Evolutionary conservation across 1,140 invertebrate genomes (phyloP).

Genomic region (Magallana angulata): DNA sequence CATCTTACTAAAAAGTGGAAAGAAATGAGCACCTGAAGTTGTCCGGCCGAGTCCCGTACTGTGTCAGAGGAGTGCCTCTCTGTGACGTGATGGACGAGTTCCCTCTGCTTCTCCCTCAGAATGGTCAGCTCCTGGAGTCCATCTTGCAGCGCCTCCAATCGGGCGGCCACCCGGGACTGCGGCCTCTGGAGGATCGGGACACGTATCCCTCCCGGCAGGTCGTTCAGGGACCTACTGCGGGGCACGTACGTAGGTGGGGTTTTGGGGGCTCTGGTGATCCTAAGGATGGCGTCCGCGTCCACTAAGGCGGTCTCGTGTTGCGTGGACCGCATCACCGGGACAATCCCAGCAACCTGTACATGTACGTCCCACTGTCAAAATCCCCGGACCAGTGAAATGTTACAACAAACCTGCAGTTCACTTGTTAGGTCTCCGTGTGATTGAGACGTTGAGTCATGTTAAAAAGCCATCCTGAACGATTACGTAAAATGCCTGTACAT

Average conservation of each 20-base stretch:
- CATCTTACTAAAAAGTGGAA: not conserved
- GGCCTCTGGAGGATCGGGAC: conserved; percentile 54
- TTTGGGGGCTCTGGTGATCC: conserved; percentile 47
- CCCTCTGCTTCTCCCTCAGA: conserved; percentile 53
- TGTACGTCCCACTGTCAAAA: not conserved
- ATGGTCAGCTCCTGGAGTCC: conserved; percentile 59
- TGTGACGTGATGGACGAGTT: conserved; percentile 51
- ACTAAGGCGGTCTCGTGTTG: not conserved
- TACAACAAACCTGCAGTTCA: too few relatives aligned
- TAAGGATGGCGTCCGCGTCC: conserved; percentile 44
- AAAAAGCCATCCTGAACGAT: conserved; percentile 20
- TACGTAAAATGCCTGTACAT: conserved; percentile 22
- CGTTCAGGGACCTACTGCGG: conserved; percentile 52
- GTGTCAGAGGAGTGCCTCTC: conserved; percentile 8
- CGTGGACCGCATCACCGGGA: conserved; percentile 12
- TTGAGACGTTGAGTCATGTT: conserved; percentile 22
- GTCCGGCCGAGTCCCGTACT: not conserved
- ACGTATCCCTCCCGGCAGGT: conserved; percentile 56
- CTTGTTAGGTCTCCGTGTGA: not conserved
- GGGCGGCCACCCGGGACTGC: conserved; percentile 46
- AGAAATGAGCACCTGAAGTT: not conserved
- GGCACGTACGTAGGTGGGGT: conserved; percentile 43
- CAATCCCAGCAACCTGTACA: not conserved
- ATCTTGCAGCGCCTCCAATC: conserved; percentile 51
- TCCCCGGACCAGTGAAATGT: not conserved